These are phyloP conservation scores for Lepidocyrtoides sp. DNA, from an alignment of 2,888 invertebrate species.

Conservation along the genomic window DNA sequence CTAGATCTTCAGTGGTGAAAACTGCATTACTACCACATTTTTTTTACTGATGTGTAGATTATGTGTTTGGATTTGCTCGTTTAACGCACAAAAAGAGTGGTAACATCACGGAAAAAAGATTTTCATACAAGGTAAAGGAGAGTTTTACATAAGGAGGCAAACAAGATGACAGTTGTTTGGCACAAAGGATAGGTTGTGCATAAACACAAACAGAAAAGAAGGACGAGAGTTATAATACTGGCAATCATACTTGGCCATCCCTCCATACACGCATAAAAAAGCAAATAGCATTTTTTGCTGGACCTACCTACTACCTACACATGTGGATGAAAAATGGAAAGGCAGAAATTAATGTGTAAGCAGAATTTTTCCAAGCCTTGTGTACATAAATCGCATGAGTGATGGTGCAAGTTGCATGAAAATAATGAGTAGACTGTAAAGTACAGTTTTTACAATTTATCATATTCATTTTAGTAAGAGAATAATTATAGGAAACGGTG, in stretches of 20 bases:
- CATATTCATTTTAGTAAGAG: too few species aligned
- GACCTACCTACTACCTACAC: too few species aligned
- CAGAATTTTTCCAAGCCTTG: too few species aligned
- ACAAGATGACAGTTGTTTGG: slow-evolving; percentile 49
- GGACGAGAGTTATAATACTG: neutral
- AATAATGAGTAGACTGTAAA: too few species aligned
- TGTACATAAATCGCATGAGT: too few species aligned
- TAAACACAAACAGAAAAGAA: neutral
- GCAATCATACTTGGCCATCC: neutral
- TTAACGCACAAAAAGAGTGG: slow-evolving; percentile 59
- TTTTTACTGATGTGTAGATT: neutral
- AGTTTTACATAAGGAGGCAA: slow-evolving; percentile 26
- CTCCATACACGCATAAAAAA: neutral
- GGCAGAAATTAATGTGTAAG: too few species aligned
- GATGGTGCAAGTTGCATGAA: too few species aligned
- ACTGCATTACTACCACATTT: slow-evolving; percentile 45
- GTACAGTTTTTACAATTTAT: too few species aligned
- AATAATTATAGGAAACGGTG: too few species aligned
- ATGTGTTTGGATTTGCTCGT: neutral
- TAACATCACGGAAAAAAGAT: neutral
- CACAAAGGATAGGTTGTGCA: neutral
- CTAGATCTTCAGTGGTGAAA: slow-evolving; percentile 7
- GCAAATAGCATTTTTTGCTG: too few species aligned
- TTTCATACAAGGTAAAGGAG: too few species aligned
- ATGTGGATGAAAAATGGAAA: too few species aligned